Evolutionary conservation across 1,140 invertebrate species (phyloP).

Genomic region (Capitella teleta): DNA sequence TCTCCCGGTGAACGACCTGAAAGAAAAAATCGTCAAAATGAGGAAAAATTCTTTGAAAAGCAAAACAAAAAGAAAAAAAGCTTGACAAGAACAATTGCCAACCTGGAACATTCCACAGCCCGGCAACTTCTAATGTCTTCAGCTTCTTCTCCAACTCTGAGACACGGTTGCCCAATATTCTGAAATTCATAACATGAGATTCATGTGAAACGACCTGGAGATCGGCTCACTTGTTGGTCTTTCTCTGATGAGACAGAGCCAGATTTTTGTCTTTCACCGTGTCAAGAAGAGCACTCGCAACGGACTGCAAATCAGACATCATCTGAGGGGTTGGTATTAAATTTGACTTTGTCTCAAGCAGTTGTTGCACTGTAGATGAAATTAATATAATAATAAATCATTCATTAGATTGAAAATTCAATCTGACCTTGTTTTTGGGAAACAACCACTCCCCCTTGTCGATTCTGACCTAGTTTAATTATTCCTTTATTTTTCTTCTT

Average conservation of each 20-base stretch:
- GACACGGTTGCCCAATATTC: constrained; percentile 39
- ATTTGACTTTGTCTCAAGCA: constrained; percentile 28
- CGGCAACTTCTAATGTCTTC: constrained; percentile 38
- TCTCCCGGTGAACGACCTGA: background rate
- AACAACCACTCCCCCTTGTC: constrained; percentile 36
- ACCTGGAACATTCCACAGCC: constrained; percentile 37
- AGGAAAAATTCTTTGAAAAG: background rate
- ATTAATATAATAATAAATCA: background rate
- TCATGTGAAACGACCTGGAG: background rate
- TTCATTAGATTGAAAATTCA: background rate
- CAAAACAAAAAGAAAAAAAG: background rate
- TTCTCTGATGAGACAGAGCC: constrained; percentile 68
- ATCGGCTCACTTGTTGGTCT: constrained; percentile 55
- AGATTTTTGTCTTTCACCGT: constrained; percentile 72
- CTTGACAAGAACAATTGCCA: background rate
- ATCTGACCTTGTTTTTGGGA: constrained; percentile 39
- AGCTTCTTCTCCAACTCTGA: constrained; percentile 42
- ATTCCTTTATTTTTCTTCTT: constrained; percentile 37
- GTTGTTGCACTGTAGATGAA: constrained; percentile 34
- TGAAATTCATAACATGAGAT: constrained; percentile 12
- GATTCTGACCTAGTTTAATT: constrained; percentile 36
- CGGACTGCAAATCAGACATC: constrained; percentile 58
- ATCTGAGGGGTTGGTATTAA: constrained; percentile 59
- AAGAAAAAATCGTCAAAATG: background rate
- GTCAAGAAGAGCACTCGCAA: constrained; percentile 66